Evolutionary conservation across 2,113 vertebrate genomes (phyloP).

Genomic region (Megalops atlanticus): DNA sequence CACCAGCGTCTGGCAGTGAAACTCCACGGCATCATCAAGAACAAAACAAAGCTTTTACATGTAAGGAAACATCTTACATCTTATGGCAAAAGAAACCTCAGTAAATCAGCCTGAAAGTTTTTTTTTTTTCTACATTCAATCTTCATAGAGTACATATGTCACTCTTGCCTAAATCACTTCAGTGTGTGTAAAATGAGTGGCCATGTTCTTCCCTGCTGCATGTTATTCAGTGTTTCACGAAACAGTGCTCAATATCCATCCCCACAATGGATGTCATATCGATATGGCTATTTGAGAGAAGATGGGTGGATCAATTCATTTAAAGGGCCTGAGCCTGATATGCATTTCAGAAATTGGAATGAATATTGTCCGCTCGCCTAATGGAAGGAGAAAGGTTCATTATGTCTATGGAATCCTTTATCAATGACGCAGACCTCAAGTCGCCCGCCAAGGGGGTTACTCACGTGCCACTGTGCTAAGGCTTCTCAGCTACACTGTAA

Average conservation of each 20-base stretch:
- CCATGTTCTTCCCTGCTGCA: conserved; percentile 50
- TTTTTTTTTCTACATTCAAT: too few species aligned
- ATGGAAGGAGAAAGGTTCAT: conserved; percentile 86
- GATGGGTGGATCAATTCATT: conserved; percentile 78
- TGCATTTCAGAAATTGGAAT: conserved; percentile 82
- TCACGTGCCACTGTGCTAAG: background rate
- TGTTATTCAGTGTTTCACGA: conserved; percentile 57
- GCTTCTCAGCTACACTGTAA: background rate
- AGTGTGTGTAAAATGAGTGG: too few species aligned
- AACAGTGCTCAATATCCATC: conserved; percentile 70
- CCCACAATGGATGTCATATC: conserved; percentile 72
- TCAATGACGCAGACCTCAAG: conserved; percentile 89
- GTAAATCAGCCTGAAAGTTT: too few species aligned
- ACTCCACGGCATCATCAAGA: too few species aligned
- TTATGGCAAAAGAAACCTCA: too few species aligned
- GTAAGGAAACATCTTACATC: too few species aligned
- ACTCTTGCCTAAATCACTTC: too few species aligned
- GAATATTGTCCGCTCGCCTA: conserved; percentile 77
- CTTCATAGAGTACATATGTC: too few species aligned
- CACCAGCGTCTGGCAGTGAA: too few species aligned
- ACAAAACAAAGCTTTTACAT: too few species aligned
- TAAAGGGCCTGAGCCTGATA: conserved; percentile 81
- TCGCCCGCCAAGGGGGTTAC: conserved; percentile 66
- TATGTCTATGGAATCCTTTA: conserved; percentile 96
- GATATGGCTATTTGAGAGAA: conserved; percentile 74